These are phyloP conservation scores for Scaeva pyrastri DNA, from an alignment of 2,888 invertebrate genomes.

Conservation along the genomic window DNA sequence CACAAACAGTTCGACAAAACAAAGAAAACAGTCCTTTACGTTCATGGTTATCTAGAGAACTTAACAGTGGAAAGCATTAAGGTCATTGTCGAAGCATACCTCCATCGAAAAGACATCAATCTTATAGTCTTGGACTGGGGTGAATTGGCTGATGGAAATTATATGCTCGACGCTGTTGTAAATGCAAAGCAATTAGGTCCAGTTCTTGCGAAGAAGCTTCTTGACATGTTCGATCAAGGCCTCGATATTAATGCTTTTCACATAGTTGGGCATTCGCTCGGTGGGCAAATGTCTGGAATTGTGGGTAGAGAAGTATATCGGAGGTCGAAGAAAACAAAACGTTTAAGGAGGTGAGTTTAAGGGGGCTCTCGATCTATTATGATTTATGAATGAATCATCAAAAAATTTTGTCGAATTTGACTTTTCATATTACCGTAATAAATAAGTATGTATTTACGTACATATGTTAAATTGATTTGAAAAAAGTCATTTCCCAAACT, in stretches of 20 bases:
- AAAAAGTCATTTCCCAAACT: too few relatives aligned
- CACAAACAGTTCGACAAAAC: slow-evolving; percentile 82
- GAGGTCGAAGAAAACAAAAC: slow-evolving; percentile 77
- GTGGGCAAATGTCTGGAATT: slow-evolving; percentile 82
- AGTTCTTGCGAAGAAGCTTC: slow-evolving; percentile 80
- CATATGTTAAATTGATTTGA: too few relatives aligned
- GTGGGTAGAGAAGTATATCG: slow-evolving; percentile 80
- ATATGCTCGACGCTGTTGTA: slow-evolving; percentile 82
- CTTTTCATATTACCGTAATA: too few relatives aligned
- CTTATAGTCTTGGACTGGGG: slow-evolving; percentile 82
- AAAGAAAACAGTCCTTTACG: slow-evolving; percentile 85
- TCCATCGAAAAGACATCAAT: slow-evolving; percentile 81
- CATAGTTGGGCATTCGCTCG: slow-evolving; percentile 83
- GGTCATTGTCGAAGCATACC: slow-evolving; percentile 83
- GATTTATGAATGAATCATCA: too few relatives aligned
- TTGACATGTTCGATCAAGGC: slow-evolving; percentile 81
- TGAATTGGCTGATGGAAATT: slow-evolving; percentile 83
- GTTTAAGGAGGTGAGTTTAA: slow-evolving; percentile 76
- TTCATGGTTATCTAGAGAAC: slow-evolving; percentile 87
- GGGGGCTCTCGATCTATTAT: too few relatives aligned
- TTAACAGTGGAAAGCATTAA: slow-evolving; percentile 86
- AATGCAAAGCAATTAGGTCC: slow-evolving; percentile 82
- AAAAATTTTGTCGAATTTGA: too few relatives aligned
- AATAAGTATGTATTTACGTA: too few relatives aligned
- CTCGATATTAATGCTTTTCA: slow-evolving; percentile 81